Base-by-base conservation (phyloP, 2,113 vertebrate species). In the Monarcha castaneiventris region DNA sequence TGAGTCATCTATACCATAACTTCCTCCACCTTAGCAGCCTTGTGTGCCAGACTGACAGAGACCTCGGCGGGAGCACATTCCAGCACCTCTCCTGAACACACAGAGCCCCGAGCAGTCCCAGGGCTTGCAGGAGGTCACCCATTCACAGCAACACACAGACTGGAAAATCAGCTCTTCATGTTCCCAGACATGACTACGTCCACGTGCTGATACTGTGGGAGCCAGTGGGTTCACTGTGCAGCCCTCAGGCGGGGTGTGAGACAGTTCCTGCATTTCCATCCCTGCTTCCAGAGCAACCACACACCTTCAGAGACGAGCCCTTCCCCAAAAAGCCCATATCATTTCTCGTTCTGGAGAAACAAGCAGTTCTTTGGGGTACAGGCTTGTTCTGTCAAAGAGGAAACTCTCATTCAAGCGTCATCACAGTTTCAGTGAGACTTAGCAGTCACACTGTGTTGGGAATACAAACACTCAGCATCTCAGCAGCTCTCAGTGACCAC, bases 101-200 rank as follows among this genome's bases (percentile, higher is more conserved):
- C 59, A 52, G 73, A 41, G 32, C 54, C 61, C 16, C 0, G 0
- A 0, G 4, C 1, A 5, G 55, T 13, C 32, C 43, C 17, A 10
- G 32, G 23, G 16, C 8, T 41, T 75, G 63, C 25, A 58, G 49
- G 20, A 71, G 27, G n/a, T 25, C 4, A 5, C 22, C 30, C 4
- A 2, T 5, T 37, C 4, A 2, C 48, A 32, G 48, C 41, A 23
- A 62, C n/a, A 41, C 2, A 3, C 10, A 20, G 56, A 16, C 18
- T 52, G 48, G 49, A 62, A 84, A 84, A 52, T 3, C 59, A 78
- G 8, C 43, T n/a, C 43, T 44, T 78, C 2, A 0, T 41, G 2
- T 7, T 78, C 27, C 55, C 55, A 71, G 49, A 23, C 19, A 7
- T 32, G 21, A 22, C 56, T 9, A 5, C 8, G 7, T 25, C 62